Percentiles rank a stretch among this genome's conserved stretches.
Evolutionary conservation across 2,888 invertebrate genomes (phyloP).

Genomic region (Papilio elwesi): DNA sequence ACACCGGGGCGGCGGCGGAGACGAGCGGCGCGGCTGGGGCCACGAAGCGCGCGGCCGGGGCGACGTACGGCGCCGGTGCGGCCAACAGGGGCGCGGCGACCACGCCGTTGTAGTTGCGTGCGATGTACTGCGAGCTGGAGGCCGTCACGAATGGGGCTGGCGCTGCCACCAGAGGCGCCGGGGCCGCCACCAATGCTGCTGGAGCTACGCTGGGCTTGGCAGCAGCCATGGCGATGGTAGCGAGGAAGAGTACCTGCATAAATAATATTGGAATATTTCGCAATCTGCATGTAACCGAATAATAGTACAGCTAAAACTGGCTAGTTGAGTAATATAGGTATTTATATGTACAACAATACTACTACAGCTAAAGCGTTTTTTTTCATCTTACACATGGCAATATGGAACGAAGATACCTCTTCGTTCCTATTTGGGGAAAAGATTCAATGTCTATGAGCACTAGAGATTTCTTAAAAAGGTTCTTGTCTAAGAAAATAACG

Average conservation of each 20-base stretch:
- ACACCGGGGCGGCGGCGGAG: conserved; percentile 55
- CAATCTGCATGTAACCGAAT: no score
- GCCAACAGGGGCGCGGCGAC: conserved; percentile 73
- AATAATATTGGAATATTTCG: background rate
- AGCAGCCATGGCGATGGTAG: conserved; percentile 62
- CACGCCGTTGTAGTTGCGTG: conserved; percentile 84
- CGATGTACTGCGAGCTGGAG: conserved; percentile 86
- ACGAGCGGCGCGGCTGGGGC: conserved; percentile 52
- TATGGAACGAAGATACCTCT: no score
- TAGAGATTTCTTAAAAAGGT: no score
- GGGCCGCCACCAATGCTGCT: conserved; percentile 63
- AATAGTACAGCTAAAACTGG: no score
- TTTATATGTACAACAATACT: no score
- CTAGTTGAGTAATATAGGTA: no score
- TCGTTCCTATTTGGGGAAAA: no score
- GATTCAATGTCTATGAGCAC: no score
- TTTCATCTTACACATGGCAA: no score
- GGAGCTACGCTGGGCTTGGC: conserved; percentile 71
- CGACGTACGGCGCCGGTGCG: conserved; percentile 57
- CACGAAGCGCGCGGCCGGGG: conserved; percentile 53
- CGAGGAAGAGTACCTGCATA: conserved; percentile 67
- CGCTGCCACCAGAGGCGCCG: conserved; percentile 63
- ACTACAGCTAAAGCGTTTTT: no score
- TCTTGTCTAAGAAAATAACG: no score
- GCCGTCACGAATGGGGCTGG: conserved; percentile 86